Base-by-base conservation (phyloP, 2,113 vertebrate genomes). In the Chaetodon auriga region DNA sequence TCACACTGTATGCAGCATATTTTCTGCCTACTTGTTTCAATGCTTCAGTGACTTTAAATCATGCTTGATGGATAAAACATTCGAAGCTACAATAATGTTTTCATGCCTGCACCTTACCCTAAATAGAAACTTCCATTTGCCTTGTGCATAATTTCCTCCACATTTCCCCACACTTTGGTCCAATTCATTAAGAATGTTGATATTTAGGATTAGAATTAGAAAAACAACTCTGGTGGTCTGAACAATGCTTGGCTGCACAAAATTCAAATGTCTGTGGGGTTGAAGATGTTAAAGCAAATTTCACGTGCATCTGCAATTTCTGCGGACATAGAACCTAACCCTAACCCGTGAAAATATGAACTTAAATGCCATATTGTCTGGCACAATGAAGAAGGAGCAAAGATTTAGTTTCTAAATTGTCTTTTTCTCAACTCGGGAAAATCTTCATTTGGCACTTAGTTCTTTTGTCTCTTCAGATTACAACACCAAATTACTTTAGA, bases 191-290 rank as follows among this genome's bases (percentile, higher is more conserved):
- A 23, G 12, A 68, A 21, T 66, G 3, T 65, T 23, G 3, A 15
- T 69, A 38, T 75, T 76, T 62, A 46, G 1, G 25, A 49, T 61
- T 43, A 41, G 11, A 51, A 75, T 75, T 60, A 41, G 2, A 72
- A 60, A 68, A 8, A 1, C 4, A 70, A 35, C 16, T 12, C 2
- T 48, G 58, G 16, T 43, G 53, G 41, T 73, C 70, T 63, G 21
- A 78, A 41, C 30, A 57, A 60, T 66, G 53, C 23, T 70, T 80
- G 73, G 49, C 61, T 85, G 69, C 76, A 83, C 46, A 89, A 69
- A 77, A 85, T 57, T 25, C 68, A 84, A 74, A 71, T 71, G 4
- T 68, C 14, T 51, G 60, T 19, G n/a, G 3, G 36, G 2, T 3
- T n/a, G 16, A 75, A 57, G 18, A 43, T 35, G 21, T 75, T 25